Evolutionary conservation across 2,888 invertebrate species (phyloP).

Genomic region (Teleogryllus oceanicus): DNA sequence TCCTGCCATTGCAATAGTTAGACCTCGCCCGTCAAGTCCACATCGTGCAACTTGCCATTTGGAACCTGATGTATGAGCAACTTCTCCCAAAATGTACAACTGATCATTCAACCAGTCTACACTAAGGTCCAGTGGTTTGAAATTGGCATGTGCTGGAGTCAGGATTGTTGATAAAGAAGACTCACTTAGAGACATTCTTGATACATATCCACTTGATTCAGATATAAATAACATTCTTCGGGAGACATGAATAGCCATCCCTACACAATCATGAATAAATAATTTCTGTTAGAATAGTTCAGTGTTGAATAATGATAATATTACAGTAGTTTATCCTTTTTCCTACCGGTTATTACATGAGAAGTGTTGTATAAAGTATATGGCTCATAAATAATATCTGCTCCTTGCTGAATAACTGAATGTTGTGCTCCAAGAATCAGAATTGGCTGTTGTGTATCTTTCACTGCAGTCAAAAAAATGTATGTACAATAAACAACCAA

Average conservation of each 20-base stretch:
- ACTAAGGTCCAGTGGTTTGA: conserved; percentile 67
- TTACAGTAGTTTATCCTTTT: neutral
- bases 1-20: conserved; percentile 67
- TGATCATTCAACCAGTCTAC: conserved; percentile 88
- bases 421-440: conserved; percentile 68
- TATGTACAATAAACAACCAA: neutral
- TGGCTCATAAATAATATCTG: conserved; percentile 66
- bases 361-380: conserved; percentile 61
- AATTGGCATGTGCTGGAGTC: conserved; percentile 57
- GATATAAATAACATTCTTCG: conserved; percentile 71
- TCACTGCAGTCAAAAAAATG: conserved; percentile 27
- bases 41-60: conserved; percentile 60
- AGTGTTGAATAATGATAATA: neutral
- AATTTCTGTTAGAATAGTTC: neutral
- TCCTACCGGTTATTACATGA: conserved; percentile 50
- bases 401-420: conserved; percentile 63
- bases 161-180: conserved; percentile 50
- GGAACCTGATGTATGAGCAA: conserved; percentile 51
- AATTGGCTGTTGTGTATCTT: conserved; percentile 51
- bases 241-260: conserved; percentile 71
- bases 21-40: conserved; percentile 67
- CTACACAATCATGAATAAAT: conserved; percentile 46
- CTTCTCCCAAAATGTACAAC: conserved; percentile 76
- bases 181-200: conserved; percentile 48
- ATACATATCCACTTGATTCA: conserved; percentile 66